Conservation (phyloP, 2,113 vertebrate genomes). For the Calyptomena viridis region DNA sequence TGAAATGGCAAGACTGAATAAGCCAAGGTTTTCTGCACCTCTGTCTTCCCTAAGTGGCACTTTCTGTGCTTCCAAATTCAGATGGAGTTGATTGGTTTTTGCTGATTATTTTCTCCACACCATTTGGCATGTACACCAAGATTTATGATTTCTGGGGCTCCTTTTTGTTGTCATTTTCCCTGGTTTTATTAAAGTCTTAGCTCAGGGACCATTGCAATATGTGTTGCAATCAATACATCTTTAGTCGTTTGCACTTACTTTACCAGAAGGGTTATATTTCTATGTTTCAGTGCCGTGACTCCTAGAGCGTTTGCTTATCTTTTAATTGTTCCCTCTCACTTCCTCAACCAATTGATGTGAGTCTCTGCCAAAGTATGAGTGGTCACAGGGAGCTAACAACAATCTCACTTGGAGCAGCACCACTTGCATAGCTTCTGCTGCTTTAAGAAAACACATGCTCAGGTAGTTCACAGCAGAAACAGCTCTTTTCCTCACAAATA, state of each 20-base stretch:
- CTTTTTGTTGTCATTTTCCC: constrained; percentile 7
- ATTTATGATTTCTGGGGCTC: not conserved
- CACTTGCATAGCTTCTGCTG: not conserved
- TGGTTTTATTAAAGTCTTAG: constrained; percentile 2
- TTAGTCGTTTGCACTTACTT: not conserved
- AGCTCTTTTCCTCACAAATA: not conserved
- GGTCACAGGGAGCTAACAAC: not conserved
- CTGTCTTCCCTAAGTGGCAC: not conserved
- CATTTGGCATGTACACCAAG: not conserved
- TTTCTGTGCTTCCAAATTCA: not conserved
- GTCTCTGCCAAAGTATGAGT: not conserved
- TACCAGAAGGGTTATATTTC: constrained; percentile 7
- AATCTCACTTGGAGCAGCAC: not conserved
- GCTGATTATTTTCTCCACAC: not conserved
- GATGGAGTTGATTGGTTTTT: not conserved
- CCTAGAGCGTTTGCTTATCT: not conserved
- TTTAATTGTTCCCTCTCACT: not conserved
- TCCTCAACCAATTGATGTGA: not conserved
- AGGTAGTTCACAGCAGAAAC: not conserved
- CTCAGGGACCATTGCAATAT: constrained; percentile 2
- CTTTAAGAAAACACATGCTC: not conserved
- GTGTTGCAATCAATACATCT: constrained; percentile 28
- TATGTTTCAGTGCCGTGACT: not conserved
- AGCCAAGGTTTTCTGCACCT: not conserved
- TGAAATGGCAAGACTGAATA: not conserved